Conservation (phyloP, 1,140 invertebrate genomes). For the Notospermus geniculatus region DNA sequence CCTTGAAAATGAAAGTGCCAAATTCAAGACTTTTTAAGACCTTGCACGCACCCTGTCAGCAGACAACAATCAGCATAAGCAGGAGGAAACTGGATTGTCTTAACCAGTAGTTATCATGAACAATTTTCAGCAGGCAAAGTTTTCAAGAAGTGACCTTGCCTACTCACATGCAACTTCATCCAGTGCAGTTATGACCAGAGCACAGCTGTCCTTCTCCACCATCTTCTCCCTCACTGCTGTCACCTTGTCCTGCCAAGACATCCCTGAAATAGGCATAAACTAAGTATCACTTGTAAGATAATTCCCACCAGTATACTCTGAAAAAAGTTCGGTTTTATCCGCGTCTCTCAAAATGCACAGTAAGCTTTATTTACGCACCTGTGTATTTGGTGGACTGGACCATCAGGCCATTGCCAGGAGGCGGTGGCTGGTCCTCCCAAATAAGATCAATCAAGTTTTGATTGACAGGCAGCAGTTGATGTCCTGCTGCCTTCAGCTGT, state of each 20-base stretch:
- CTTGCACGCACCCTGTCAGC: no score
- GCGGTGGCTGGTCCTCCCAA: conserved; percentile 66
- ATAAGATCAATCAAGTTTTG: conserved; percentile 82
- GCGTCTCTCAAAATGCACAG: no score
- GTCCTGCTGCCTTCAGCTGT: conserved; percentile 63
- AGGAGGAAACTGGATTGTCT: no score
- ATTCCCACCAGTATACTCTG: background rate
- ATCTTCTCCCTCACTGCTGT: conserved; percentile 40
- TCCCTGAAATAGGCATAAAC: conserved; percentile 23
- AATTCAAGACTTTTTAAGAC: no score
- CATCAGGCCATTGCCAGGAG: conserved; percentile 64
- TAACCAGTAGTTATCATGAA: no score
- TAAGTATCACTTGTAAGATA: conserved; percentile 23
- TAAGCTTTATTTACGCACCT: conserved; percentile 59
- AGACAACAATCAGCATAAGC: no score
- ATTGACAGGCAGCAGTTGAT: conserved; percentile 68
- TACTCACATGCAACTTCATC: conserved; percentile 54
- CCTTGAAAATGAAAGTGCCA: no score
- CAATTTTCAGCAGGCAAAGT: no score
- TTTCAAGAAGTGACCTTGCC: no score
- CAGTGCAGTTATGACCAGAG: conserved; percentile 66
- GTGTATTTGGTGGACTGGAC: conserved; percentile 68
- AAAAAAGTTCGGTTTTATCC: no score
- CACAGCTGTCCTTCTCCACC: conserved; percentile 41
- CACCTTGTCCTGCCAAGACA: conserved; percentile 48